Base-by-base conservation (phyloP, 1,140 invertebrate species). In the Marisa cornuarietis region DNA sequence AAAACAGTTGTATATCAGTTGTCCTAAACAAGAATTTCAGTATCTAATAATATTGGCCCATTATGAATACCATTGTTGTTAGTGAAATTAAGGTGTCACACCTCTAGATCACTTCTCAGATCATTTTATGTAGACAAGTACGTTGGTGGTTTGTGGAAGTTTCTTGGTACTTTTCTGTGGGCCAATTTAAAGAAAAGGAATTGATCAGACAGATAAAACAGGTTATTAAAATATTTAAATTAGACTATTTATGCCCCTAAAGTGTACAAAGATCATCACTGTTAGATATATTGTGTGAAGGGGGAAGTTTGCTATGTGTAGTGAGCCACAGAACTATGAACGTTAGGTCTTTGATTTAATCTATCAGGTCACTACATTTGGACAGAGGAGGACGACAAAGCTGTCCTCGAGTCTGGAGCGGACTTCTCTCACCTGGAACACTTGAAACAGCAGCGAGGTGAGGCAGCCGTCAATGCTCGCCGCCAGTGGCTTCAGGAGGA, bases 371-470 rank as follows among this genome's bases (percentile, higher is more conserved):
- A 68, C 51, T 22, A 54, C 11, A 26, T 18, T 26, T 77, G 76
- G 76, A 54, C 9, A 14, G 9, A 7, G 49, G 65, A 77, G 76
- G 63, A 77, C n/a, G 76, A 77, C 51, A 51, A 24, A 18, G 76
- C 68, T 49, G 22, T 77, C 18, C n/a, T n/a, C 49, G 68, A 42
- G 14, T 26, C 49, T 16, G 18, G 7, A 8, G 49, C 76, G 22
- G 76, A 68, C 76, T 65, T 54, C 76, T 22, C 62, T 51, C 42
- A 69, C 51, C 68, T 63, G 76, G 63, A 68, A 20, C 7, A n/a
- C 0, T 49, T 77, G 76, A 65, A 68, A 65, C 11, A 54, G 13
- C 49, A 9, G 65, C 18, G 63, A n/a, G 65, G 76, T 9, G 18
- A 54, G 65, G 2, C 16, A 6, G 49, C 76, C 18, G 42, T 77